Evolutionary conservation across 92 coral and sea anemone genomes (phyloP), one percentile per base, ranked within the genome.

Genomic region (Paragorgia papillata): DNA sequence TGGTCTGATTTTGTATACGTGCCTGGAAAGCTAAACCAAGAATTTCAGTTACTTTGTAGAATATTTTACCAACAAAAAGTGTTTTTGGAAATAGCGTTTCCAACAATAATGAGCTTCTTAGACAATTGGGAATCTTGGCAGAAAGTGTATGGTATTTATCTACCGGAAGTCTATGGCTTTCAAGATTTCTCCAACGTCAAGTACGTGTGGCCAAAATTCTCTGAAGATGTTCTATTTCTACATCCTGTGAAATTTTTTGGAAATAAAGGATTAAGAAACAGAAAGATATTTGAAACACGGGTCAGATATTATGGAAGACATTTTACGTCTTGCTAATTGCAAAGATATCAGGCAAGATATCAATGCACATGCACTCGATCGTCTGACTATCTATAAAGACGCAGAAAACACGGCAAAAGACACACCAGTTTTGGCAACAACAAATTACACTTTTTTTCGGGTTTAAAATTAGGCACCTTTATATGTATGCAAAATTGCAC

Each of bases 71-170:
- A 73, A 19, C 37, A 34, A 3, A 37, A 32, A 2, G 83, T 79
- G 12, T 79, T 79, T 66, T 21, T 79, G 20, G 83, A 79, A 44
- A 79, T 79, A 40, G 83, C 83, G 20, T 70, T 79, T 0, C 83
- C 83, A 17, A 79, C 58, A 61, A 79, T 79, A 43, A 21, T 65
- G 3, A 63, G 62, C 17, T 63, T 79, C 65, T 50, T 79, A 2
- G 83, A 63, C 7, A 31, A 56, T 15, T 56, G 62, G 62, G 62
- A 28, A 6, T 29, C 28, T 22, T 56, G 28, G 62, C 30, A 56
- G 62, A 56, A 56, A 31, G 62, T 56, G 7, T 56, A 56, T 15
- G 62, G 62, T 12, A 22, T 28, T 12, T 56, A 56, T 22, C 62
- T 56, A 6, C 28, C 62, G 3, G 62, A 56, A 17, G 30, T 56